Conservation (phyloP, 2,888 invertebrate species). For the Caenorhabditis drosophilae region DNA sequence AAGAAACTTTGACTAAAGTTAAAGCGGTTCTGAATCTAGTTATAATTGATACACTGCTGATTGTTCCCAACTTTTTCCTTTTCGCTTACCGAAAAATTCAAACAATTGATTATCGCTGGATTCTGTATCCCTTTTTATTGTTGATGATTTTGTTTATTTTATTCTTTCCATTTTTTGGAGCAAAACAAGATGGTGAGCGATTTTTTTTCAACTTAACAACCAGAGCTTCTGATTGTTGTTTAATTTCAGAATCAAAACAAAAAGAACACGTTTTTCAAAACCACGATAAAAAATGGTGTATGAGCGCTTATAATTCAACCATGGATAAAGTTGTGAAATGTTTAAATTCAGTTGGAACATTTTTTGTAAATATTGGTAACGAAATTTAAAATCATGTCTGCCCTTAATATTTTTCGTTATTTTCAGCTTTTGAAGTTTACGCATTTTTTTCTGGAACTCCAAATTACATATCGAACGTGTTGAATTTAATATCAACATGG, state of each 20-base stretch:
- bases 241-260: too few species aligned
- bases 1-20: neutral
- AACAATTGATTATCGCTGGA: neutral
- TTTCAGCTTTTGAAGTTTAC: constrained; percentile 2
- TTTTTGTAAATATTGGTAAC: neutral
- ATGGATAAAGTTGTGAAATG: too few species aligned
- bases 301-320: too few species aligned
- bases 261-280: too few species aligned
- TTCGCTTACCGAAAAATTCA: neutral
- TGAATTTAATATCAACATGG: neutral
- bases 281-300: too few species aligned
- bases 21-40: neutral
- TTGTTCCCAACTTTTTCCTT: neutral
- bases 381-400: neutral
- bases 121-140: neutral
- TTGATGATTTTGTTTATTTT: too few species aligned
- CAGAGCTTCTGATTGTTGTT: too few species aligned
- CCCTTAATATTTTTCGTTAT: too few species aligned
- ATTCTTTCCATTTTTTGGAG: too few species aligned
- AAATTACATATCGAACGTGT: neutral
- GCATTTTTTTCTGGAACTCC: constrained; percentile 2
- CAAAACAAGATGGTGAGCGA: too few species aligned
- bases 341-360: neutral
- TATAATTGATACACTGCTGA: neutral
- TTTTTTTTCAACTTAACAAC: too few species aligned